Evolutionary conservation across 2,888 invertebrate species (phyloP).

Genomic region (Drosophila multiciliata): DNA sequence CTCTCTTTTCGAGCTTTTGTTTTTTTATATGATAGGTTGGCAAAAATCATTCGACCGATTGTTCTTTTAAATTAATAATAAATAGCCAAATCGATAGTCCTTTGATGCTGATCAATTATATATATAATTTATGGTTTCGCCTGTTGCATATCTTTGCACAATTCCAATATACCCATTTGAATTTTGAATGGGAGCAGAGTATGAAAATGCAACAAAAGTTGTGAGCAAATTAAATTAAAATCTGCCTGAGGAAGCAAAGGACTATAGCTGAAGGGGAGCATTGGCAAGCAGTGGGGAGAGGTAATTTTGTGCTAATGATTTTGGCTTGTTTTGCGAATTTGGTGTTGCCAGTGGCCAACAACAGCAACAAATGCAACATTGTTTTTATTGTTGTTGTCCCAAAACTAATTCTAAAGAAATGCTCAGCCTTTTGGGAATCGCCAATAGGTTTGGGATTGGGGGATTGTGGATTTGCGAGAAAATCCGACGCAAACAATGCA

Average conservation of each 20-base stretch:
- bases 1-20: background rate
- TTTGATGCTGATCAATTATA: background rate
- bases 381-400: slow-evolving; percentile 13
- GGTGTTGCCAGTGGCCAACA: slow-evolving; percentile 38
- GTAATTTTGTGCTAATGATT: slow-evolving; percentile 74
- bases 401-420: slow-evolving; percentile 62
- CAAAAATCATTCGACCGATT: accelerated
- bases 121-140: accelerated
- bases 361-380: slow-evolving; percentile 18
- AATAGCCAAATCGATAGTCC: background rate
- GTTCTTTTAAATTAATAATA: accelerated
- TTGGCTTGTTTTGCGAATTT: slow-evolving; percentile 74
- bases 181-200: background rate
- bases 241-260: slow-evolving; percentile 34
- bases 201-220: slow-evolving; percentile 18
- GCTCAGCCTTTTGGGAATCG: slow-evolving; percentile 62
- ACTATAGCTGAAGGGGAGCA: background rate
- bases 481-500: slow-evolving; percentile 65
- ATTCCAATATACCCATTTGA: background rate
- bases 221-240: slow-evolving; percentile 72
- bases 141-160: background rate
- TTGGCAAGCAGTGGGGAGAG: too few species aligned
- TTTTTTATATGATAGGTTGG: background rate
- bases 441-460: background rate
- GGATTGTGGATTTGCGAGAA: slow-evolving; percentile 19